Evolutionary conservation across 35 echinoderm and acorn worm genomes (phyloP).

Genomic region (Ptychodera flava): DNA sequence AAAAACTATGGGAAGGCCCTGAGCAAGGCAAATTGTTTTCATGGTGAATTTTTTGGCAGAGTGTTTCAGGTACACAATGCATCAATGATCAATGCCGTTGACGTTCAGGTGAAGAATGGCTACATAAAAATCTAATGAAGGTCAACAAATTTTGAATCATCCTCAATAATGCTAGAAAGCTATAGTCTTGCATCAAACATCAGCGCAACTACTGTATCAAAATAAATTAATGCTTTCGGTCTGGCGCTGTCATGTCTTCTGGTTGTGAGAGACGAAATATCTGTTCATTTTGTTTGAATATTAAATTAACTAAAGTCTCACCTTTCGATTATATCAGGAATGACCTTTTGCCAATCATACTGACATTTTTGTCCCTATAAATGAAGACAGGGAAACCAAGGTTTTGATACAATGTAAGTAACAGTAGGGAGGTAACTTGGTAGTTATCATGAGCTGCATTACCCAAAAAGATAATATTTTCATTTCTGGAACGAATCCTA

Average conservation of each 20-base stretch:
- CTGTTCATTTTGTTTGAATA: background rate
- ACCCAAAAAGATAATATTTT: background rate
- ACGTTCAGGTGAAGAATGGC: no score
- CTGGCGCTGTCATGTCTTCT: background rate
- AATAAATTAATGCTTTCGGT: background rate
- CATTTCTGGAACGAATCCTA: background rate
- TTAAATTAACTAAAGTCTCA: background rate
- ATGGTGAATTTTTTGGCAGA: no score
- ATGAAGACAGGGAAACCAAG: background rate
- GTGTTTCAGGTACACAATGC: no score
- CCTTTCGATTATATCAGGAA: conserved; percentile 48
- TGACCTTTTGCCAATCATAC: conserved; percentile 42
- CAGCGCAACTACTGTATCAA: background rate
- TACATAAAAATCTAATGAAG: no score
- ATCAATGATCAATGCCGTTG: no score
- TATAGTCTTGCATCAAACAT: background rate
- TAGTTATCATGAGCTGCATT: background rate
- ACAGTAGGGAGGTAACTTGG: background rate
- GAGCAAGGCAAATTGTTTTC: no score
- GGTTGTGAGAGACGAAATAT: background rate
- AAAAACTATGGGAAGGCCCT: no score
- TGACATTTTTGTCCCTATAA: conserved; percentile 50
- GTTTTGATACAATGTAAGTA: background rate
- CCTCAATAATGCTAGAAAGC: background rate
- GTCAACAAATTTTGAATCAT: no score